Base-by-base conservation (phyloP, 2,113 vertebrate genomes). In the Fukomys damarensis region DNA sequence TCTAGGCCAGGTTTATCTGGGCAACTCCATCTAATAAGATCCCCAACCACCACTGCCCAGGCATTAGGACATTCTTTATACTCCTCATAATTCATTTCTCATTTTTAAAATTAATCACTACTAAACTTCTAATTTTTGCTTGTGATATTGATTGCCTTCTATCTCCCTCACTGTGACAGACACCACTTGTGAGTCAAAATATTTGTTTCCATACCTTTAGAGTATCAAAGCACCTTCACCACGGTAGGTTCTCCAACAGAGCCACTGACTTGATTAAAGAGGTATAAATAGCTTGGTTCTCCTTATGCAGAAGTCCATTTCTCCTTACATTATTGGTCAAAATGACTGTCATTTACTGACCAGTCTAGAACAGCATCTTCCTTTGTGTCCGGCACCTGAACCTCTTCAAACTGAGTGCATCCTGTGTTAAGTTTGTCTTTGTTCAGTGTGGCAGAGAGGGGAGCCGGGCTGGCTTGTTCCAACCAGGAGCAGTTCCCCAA, bases 111-210 rank as follows among this genome's bases (percentile, higher is more conserved):
- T 54, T 91, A 77, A 43, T 58, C 35, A 68, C 30, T 41, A 46
- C 22, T 58, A 86, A 43, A 10, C 7, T 7, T 32, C 56, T 65
- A 65, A 54, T 61, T 41, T 43, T 30, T 77, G 14, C 7, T 74
- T 41, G 41, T 19, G 35, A 32, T 56, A 4, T 76, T 61, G 10
- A 52, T 63, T 56, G 26, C 41, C 56, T 19, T 70, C 17, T 59
- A 1, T 41, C 2, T 87, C 32, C 52, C 13, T 43, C 24, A 41
- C 35, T 38, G 19, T 24, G 1, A 76, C 58, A 66, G 56, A 43
- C 0, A 14, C 7, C 43, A 4, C 9, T 17, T 19, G 6, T 68
- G 0, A 2, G 17, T 14, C 65, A 32, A 16, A 10, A 35, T n/a
- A 17, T 59, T 59, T 46, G 19, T 46, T 66, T 58, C 38, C 72